Percentiles rank a stretch among this genome's conserved stretches.
Conservation (phyloP, 2,113 vertebrate genomes). For the Uria aalge region DNA sequence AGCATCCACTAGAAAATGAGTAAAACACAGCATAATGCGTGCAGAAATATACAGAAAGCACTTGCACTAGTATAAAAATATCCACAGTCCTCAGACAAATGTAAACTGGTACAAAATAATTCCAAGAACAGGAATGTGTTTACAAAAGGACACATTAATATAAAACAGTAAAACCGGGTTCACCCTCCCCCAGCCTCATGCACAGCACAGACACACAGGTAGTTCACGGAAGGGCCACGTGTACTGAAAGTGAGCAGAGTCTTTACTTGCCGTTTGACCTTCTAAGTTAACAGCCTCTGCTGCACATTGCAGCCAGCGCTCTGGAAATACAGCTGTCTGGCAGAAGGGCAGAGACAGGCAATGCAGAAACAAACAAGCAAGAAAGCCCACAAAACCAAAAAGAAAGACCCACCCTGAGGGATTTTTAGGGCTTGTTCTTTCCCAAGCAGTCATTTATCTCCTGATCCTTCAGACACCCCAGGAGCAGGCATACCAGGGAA, state of each 20-base stretch:
- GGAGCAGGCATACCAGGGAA: background rate
- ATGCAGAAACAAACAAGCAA: background rate
- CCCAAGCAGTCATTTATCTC: background rate
- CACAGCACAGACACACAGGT: background rate
- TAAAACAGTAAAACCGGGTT: slow-evolving; percentile 59
- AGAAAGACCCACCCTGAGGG: background rate
- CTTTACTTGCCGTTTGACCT: background rate
- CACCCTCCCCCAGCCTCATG: background rate
- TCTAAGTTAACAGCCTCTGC: background rate
- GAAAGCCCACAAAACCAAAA: background rate
- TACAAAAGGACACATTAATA: slow-evolving; percentile 68
- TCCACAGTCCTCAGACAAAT: slow-evolving; percentile 72
- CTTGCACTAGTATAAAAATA: slow-evolving; percentile 79
- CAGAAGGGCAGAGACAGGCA: background rate
- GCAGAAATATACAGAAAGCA: slow-evolving; percentile 69
- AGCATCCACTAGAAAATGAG: slow-evolving; percentile 65
- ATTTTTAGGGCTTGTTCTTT: background rate
- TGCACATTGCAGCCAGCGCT: background rate
- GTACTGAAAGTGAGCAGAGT: background rate
- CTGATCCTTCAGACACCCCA: background rate
- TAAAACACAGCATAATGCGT: slow-evolving; percentile 38
- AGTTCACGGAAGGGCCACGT: background rate
- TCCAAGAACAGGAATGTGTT: slow-evolving; percentile 67
- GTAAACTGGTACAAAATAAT: slow-evolving; percentile 74
- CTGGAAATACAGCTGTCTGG: background rate